Evolutionary conservation across 2,888 invertebrate genomes (phyloP).

Genomic region (Nomada goodeniana): DNA sequence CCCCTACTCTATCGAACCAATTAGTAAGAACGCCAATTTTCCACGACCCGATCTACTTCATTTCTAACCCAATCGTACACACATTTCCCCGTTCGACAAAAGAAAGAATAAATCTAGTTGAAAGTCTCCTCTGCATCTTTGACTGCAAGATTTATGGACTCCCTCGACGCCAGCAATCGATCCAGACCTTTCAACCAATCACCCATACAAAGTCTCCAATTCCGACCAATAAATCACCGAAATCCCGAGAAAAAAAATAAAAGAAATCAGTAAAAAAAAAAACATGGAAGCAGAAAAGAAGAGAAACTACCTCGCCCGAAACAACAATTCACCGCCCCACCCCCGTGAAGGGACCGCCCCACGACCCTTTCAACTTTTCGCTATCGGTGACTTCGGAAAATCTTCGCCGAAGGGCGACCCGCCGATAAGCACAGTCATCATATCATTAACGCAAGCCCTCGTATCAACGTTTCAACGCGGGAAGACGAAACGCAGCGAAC

Average conservation of each 20-base stretch:
- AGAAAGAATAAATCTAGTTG: conserved; percentile 5
- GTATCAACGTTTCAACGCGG: conserved; percentile 7
- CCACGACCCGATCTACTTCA: no score
- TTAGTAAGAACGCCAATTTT: no score
- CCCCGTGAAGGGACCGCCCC: no score
- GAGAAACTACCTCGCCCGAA: background rate
- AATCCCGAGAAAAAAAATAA: background rate
- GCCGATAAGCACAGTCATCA: conserved; percentile 21
- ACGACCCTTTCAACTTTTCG: background rate
- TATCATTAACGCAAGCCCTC: conserved; percentile 27
- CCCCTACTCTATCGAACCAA: no score
- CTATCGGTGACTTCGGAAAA: conserved; percentile 23
- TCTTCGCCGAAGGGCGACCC: background rate
- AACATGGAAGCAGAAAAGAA: background rate
- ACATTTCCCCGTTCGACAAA: no score
- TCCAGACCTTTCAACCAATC: conserved; percentile 18
- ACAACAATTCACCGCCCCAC: background rate
- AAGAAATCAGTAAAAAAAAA: background rate
- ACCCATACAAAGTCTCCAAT: background rate
- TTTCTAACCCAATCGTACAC: no score
- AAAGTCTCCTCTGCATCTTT: background rate
- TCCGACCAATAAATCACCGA: conserved; percentile 16
- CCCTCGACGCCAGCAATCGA: background rate
- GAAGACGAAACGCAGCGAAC: conserved; percentile 26
- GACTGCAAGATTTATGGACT: conserved; percentile 14